Base-by-base conservation (phyloP, 2,113 vertebrate genomes). In the Cervus canadensis region DNA sequence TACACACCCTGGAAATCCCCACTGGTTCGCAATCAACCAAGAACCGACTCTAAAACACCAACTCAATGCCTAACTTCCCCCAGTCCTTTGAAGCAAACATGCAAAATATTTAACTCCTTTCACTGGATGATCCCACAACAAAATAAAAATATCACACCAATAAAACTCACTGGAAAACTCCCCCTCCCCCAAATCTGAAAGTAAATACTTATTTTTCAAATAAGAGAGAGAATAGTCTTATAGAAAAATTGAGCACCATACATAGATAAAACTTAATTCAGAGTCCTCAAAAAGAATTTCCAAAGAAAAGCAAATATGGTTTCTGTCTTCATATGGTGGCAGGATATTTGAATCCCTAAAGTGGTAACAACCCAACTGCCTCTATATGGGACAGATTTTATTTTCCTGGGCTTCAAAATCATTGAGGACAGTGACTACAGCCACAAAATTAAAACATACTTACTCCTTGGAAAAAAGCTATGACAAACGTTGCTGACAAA, bases 1-100 rank as follows among this genome's bases (percentile, higher is more conserved):
- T 97, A 92, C 87, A 96, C 85, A 97, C 57, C 81, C 12, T 98
- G 98, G 98, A 98, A 98, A 99, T 98, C 97, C 98, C 98, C 98
- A 97, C 76, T 86, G 0, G 62, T 97, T 93, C 36, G 84, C 60
- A 94, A 88, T 4, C 10, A 91, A 97, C 91, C 82, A 98, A 81
- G 71, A 97, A 56, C 11, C 45, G 19, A 91, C 87, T 92, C 93
- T 95, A 94, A 96, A 96, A 56, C 45, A 86, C 9, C 67, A 81
- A 81, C 12, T 71, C 0, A 50, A 48, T 81, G 16, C 16, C 76
- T 21, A 5, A n/a, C 7, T 79, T 96, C 85, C 89, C 82, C 95
- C 50, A 36, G 91, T 87, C 79, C 87, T 88, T 52, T 21, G 90
- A 97, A 95, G 64, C 45, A 96, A 81, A 95, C 33, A n/a, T 5